phyloP scores from a whole-genome alignment of 2,797 vertebrate species.

The Hemitrygon akajei region DNA sequence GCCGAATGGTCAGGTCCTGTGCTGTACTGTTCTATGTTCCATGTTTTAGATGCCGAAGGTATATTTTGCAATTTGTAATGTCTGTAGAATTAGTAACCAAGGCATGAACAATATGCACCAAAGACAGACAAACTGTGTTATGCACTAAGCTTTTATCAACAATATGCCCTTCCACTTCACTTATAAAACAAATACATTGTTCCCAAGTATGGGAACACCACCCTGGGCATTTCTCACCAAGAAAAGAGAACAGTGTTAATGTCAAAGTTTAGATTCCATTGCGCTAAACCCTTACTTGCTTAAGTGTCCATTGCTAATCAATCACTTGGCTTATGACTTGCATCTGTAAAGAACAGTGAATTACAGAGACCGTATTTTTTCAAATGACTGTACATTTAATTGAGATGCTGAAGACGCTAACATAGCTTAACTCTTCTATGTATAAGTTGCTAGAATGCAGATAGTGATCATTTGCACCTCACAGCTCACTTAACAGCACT shows the following conservation, averaged over 20 bases:
- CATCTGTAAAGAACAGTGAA: neutral
- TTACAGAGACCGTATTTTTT: slow-evolving; percentile 15
- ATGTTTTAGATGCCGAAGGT: neutral
- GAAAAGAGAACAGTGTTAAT: slow-evolving; percentile 12
- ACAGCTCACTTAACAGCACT: neutral
- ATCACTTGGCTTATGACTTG: slow-evolving; percentile 32
- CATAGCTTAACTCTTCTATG: neutral
- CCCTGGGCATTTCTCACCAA: slow-evolving; percentile 20
- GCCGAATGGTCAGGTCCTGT: too few relatives aligned
- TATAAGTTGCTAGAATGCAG: neutral
- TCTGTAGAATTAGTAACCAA: neutral
- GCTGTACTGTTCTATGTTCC: too few relatives aligned
- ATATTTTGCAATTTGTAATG: neutral
- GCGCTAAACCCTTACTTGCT: neutral
- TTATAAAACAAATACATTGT: neutral
- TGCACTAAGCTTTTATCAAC: neutral
- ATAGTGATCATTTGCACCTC: neutral
- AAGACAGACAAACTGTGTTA: neutral
- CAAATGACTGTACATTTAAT: slow-evolving; percentile 17
- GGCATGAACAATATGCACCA: neutral
- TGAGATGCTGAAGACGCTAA: neutral
- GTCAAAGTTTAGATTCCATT: slow-evolving; percentile 24
- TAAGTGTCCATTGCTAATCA: slow-evolving; percentile 15
- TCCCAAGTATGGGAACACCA: slow-evolving; percentile 16
- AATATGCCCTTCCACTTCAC: slow-evolving; percentile 4